Base-by-base conservation (phyloP, 2,113 vertebrate species). In the Pycnonotus jocosus region DNA sequence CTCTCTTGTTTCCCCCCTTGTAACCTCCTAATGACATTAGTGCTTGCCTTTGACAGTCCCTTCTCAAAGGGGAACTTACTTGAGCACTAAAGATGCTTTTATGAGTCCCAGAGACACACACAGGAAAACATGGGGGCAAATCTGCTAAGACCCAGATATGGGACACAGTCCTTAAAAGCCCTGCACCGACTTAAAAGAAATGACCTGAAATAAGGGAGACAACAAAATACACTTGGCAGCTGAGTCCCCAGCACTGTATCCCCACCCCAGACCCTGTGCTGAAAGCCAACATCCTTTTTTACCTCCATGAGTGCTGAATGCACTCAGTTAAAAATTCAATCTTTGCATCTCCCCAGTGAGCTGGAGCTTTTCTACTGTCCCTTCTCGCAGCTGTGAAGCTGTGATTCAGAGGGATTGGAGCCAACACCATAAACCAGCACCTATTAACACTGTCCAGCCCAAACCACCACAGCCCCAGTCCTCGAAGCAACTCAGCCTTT, bases 11-110 rank as follows among this genome's bases (percentile, higher is more conserved):
- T 95, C 72, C 94, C 92, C 91, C 91, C 88, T 94, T 95, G 95
- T 96, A 97, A 96, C 95, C 95, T 93, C 81, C 92, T 97, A 97
- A 97, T 95, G 95, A 94, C 88, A 97, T 97, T 97, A 97, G 80
- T 14, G 25, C 53, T 79, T 7, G 60, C 90, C 94, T 96, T 68
- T 92, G 93, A 71, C 92, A 92, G 92, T 73, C 85, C 37, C 72
- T 95, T 53, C 94, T 96, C 30, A 9, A 90, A 95, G 82, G 71
- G 72, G 76, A 90, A 93, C 82, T 93, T 81, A 70, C 85, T 92
- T 88, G 82, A 95, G 51, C 33, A 0, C 88, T 95, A 95, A 95
- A 96, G 92, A 94, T 4, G 85, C 92, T 94, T 96, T 95, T 78
- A n/a, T 50, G 88, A 94, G 71, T 91, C 94, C 79, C 93, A 93